Conservation (phyloP, 1,140 invertebrate species). For the Neelides sp. region DNA sequence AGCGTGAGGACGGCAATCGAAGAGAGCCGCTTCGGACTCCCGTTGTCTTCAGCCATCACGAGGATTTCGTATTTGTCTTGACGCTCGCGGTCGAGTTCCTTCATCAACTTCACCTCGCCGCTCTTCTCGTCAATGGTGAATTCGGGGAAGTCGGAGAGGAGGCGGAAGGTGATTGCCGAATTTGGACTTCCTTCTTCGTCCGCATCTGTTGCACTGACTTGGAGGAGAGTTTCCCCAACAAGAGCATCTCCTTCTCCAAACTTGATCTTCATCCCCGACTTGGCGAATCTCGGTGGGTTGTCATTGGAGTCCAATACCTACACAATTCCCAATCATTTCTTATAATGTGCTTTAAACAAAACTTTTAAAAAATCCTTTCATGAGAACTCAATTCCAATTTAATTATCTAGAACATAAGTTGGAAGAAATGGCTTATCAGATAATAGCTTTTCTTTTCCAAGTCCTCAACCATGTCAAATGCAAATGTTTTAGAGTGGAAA, state of each 20-base stretch:
- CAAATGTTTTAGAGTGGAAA: too few relatives aligned
- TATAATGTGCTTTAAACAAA: too few relatives aligned
- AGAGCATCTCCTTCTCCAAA: slow-evolving; percentile 37
- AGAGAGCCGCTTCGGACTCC: slow-evolving; percentile 44
- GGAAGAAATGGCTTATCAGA: too few relatives aligned
- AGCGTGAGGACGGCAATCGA: slow-evolving; percentile 63
- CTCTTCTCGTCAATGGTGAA: slow-evolving; percentile 65
- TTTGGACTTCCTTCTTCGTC: slow-evolving; percentile 39
- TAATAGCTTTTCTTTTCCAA: too few relatives aligned
- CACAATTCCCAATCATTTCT: too few relatives aligned
- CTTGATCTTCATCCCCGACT: slow-evolving; percentile 37
- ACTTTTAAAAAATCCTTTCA: too few relatives aligned
- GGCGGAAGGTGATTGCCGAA: slow-evolving; percentile 61
- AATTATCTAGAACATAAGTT: too few relatives aligned
- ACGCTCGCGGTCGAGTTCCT: slow-evolving; percentile 63
- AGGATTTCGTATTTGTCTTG: slow-evolving; percentile 69
- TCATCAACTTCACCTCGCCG: slow-evolving; percentile 61
- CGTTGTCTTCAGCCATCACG: slow-evolving; percentile 55
- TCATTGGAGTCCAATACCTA: slow-evolving; percentile 40
- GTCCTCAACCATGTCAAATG: too few relatives aligned
- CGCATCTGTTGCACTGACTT: slow-evolving; percentile 40
- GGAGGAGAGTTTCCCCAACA: slow-evolving; percentile 37
- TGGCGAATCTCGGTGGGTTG: slow-evolving; percentile 40
- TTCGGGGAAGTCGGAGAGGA: slow-evolving; percentile 66
- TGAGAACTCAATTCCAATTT: too few relatives aligned